These are phyloP conservation scores for Chionoecetes opilio DNA, from an alignment of 1,140 invertebrate genomes.

Conservation along the genomic window DNA sequence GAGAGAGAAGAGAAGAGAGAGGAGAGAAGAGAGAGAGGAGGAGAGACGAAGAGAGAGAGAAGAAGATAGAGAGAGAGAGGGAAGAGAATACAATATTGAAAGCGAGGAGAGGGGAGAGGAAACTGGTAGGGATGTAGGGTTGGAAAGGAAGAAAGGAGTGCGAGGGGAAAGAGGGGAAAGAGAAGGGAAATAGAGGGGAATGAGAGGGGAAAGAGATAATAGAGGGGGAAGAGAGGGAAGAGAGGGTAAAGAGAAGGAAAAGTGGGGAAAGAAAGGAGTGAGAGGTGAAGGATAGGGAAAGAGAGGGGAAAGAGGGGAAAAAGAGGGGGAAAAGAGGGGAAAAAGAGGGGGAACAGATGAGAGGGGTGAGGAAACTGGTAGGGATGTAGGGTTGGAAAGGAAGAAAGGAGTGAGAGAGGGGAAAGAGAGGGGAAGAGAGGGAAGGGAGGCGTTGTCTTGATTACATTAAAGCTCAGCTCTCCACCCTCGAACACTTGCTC, in stretches of 20 bases:
- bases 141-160: background rate
- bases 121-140: background rate
- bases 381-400: background rate
- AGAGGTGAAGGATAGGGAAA: background rate
- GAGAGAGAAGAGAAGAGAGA: conserved; percentile 14
- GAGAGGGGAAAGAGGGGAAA: background rate
- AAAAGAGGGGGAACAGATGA: background rate
- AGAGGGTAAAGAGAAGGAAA: background rate
- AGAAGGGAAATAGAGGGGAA: background rate
- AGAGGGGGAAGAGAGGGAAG: background rate
- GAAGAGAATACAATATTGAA: too few species aligned
- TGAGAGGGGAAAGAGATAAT: background rate
- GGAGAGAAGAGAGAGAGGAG: conserved; percentile 40
- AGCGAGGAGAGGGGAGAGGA: background rate
- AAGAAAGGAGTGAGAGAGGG: background rate
- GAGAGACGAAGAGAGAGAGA: background rate
- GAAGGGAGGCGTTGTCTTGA: conserved; percentile 44
- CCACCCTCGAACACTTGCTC: background rate
- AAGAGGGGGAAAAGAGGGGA: background rate
- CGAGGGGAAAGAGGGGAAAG: background rate
- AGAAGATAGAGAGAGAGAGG: background rate
- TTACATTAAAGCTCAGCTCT: conserved; percentile 56
- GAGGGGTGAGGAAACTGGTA: background rate
- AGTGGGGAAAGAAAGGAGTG: background rate
- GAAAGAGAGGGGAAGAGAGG: background rate